Base-by-base conservation (phyloP, 2,797 vertebrate species). In the Cryptoblepharus egeriae region DNA sequence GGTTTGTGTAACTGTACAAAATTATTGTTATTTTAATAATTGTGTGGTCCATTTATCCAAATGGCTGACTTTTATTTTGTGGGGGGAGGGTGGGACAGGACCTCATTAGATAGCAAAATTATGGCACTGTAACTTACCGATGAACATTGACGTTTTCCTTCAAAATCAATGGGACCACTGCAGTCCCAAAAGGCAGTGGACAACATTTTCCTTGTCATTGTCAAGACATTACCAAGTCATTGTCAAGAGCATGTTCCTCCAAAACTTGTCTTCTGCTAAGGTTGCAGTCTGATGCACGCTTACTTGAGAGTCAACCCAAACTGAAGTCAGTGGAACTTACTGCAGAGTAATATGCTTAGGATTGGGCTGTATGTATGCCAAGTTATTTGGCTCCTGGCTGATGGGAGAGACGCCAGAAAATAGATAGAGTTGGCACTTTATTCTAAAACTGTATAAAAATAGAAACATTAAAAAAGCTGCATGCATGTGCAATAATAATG, bases 371-470 rank as follows among this genome's bases (percentile, higher is more conserved):
- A 28, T 8, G n/a, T 61, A 79, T 86, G 75, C 71, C 86, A 93
- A 73, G 20, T 79, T 85, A 74, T 84, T 86, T 91, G 86, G 85
- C 85, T 89, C 80, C 83, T 80, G 75, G 81, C 1, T 63, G 81
- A 10, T 13, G 58, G 0, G 0, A 90, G 15, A 49, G 61, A 81
- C 92, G 92, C 91, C 92, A 91, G 81, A 85, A 92, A 90, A 87
- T 73, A 90, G 85, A 90, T 91, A 77, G n/a, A n/a, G 64, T 88
- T 91, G 88, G 78, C 85, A 87, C 81, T 89, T 88, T 76, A 73
- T 79, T 77, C 13, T 4, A 85, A 85, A 89, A 90, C 30, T 68
- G 78, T 71, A 85, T 88, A 92, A 92, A 93, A 93, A 90, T 87
- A 90, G 83, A 84, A 92, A 81, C 88, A 91, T 89, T 87, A 81